Evolutionary conservation across 2,888 invertebrate genomes (phyloP), one percentile per base, ranked within the genome.

Genomic region (Eristalinus aeneus): DNA sequence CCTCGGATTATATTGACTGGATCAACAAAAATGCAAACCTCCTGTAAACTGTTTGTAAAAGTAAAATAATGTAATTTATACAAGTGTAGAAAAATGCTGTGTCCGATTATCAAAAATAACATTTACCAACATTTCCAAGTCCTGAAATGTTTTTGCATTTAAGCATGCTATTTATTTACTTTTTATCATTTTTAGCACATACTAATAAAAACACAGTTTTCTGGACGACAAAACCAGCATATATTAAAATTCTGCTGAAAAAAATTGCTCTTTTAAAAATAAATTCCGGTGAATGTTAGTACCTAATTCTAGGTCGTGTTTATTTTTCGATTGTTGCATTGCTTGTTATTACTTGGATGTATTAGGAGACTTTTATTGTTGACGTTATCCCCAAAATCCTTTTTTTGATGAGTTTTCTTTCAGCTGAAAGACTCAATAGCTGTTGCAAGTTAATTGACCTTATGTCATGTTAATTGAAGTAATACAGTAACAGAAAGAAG

Each of bases 1-100:
- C 93, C 1, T 91, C 93, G 0, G 90, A 92, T 12, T 93, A 92
- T 89, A n/a, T 91, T 68, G 90, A 91, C 12, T 94, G 93, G 93
- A 89, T 93, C 23, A n/a, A 39, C 0, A 39, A 88, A 0, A 88
- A 91, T 54, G 23, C 83, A 10, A 78, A 79, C 10, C 78, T 68
- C 20, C 60, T 64, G 32, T 11, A 8, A 76, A 9, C 5, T 31
- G 5, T 23, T 8, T 73, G 16, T 60, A 63, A 63, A 20, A 20
- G 22, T 36, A 56, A 23, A 23, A 2, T 11, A 5, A 6, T n/a
- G n/a, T n/a, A n/a, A n/a, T n/a, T n/a, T n/a, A n/a, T n/a, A 23
- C 20, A 23, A 23, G 23, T 23, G 20, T 10, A 46, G n/a, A 46
- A 46, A 5, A 53, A 5, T 53, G 9, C 5, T 23, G 20, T 23